A percentile compares a stretch with the other conserved stretches of the same genome.
Conservation (phyloP, 2,888 invertebrate species). For the Drosophila austrosaltans region DNA sequence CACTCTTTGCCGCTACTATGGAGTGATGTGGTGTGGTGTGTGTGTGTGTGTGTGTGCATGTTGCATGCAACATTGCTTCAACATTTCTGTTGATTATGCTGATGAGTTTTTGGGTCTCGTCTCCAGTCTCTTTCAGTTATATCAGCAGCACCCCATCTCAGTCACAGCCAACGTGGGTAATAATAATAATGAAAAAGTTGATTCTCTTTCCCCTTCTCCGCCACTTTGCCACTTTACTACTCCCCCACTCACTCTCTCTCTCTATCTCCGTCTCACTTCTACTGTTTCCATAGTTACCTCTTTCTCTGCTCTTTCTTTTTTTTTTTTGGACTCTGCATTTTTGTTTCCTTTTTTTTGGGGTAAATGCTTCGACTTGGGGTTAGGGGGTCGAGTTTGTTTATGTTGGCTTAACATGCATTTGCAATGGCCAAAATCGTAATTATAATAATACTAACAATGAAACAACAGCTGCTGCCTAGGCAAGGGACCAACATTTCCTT, state of each 20-base stretch:
- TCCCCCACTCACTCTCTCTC: constrained; percentile 1
- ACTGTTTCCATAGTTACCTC: constrained; percentile 23
- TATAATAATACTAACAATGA: constrained; percentile 16
- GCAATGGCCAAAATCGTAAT: constrained; percentile 28
- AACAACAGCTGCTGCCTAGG: constrained; percentile 17
- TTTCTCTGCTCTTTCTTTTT: constrained; percentile 6
- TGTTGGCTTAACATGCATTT: constrained; percentile 61
- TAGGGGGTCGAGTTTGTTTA: constrained; percentile 62
- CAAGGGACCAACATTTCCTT: background rate
- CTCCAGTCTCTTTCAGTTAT: constrained; percentile 25
- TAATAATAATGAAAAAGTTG: constrained; percentile 73
- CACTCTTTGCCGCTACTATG: constrained; percentile 35
- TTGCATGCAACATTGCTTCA: constrained; percentile 69
- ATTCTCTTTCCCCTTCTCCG: constrained; percentile 9
- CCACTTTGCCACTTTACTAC: background rate
- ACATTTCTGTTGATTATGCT: constrained; percentile 68
- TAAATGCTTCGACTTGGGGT: constrained; percentile 50
- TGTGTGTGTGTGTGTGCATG: constrained; percentile 57
- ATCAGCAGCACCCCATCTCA: constrained; percentile 66
- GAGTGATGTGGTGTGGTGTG: constrained; percentile 5
- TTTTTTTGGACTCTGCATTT: constrained; percentile 49
- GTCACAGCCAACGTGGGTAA: constrained; percentile 61
- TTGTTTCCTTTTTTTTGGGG: constrained; percentile 21
- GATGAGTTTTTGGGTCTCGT: constrained; percentile 69
- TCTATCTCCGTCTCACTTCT: background rate